Base-by-base conservation (phyloP, 2,888 invertebrate genomes). In the Phanerotoma sp. region DNA sequence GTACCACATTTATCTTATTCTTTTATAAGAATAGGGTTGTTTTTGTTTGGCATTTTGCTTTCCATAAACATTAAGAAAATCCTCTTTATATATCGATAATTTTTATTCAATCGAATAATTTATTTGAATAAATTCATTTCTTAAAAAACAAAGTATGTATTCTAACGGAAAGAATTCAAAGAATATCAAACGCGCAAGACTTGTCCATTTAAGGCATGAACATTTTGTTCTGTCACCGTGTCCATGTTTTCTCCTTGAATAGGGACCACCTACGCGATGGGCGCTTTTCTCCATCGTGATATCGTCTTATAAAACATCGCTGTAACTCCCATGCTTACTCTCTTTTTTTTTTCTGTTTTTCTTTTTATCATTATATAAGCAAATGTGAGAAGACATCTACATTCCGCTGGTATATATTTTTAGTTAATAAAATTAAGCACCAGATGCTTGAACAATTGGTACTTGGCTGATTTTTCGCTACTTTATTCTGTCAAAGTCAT, bases 211-310 rank as follows among this genome's bases (percentile, higher is more conserved):
- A 74, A 73, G 74, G 74, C 67, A 63, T 63, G 71, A 68, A 73
- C 74, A 72, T 74, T 74, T 73, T 73, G 73, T 74, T 74, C 74
- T 74, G 74, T 74, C 74, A 74, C 74, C 69, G 72, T 69, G 70
- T 66, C 63, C 65, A 69, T 71, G 71, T 72, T 70, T 68, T 62
- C 57, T 68, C 62, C 62, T 63, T 56, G 55, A 63, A 52, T 56
- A 62, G 52, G 59, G 73, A 73, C 74, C 74, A 74, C 74, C 74
- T 74, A 74, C 74, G 69, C 71, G 67, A 65, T 60, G 60, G 62
- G 61, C 63, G 62, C 66, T 63, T 61, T 61, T 48, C 54, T 60
- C 62, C 54, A 56, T 50, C 21, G 45, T 38, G 37, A 50, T 69
- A 69, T 66, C 66, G 66, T 66, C 68, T 71, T 67, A 69, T 70